A percentile compares a stretch with the other conserved stretches of the same genome.
phyloP scores from a whole-genome alignment of 2,888 invertebrate genomes.

The Drosophila testacea region DNA sequence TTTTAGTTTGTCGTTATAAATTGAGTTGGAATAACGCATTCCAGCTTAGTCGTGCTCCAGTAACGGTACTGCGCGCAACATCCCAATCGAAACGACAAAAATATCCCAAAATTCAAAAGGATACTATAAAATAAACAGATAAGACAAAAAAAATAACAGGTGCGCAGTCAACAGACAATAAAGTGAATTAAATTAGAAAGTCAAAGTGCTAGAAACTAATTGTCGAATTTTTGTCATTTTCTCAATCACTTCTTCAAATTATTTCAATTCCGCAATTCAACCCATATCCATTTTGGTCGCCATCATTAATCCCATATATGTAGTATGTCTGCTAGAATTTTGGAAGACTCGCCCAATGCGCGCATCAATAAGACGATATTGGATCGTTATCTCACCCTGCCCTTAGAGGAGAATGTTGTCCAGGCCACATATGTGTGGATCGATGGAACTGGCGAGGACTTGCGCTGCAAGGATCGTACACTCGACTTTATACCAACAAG shows the following conservation, averaged over 20 bases:
- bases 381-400: conserved; percentile 91
- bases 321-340: conserved; percentile 84
- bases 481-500: conserved; percentile 91
- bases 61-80: conserved; percentile 81
- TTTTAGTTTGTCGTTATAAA: conserved; percentile 83
- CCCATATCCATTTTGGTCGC: too few relatives aligned
- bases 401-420: conserved; percentile 91
- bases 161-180: conserved; percentile 29
- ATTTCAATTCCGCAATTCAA: neutral
- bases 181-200: neutral
- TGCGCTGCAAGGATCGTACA: conserved; percentile 95
- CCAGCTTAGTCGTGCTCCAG: conserved; percentile 84
- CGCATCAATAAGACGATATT: conserved; percentile 91
- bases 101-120: neutral
- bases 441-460: conserved; percentile 95
- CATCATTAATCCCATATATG: conserved; percentile 18
- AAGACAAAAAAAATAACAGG: conserved; percentile 33
- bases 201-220: conserved; percentile 28
- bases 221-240: conserved; percentile 6
- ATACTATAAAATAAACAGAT: neutral
- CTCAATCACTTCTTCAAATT: neutral
- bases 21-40: conserved; percentile 81
- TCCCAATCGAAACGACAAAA: conserved; percentile 6
- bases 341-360: conserved; percentile 93
- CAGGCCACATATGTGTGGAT: conserved; percentile 98